Percentiles rank a stretch among this genome's conserved stretches.
Evolutionary conservation across 2,888 invertebrate species (phyloP).

Genomic region (Blastobasis adustella): DNA sequence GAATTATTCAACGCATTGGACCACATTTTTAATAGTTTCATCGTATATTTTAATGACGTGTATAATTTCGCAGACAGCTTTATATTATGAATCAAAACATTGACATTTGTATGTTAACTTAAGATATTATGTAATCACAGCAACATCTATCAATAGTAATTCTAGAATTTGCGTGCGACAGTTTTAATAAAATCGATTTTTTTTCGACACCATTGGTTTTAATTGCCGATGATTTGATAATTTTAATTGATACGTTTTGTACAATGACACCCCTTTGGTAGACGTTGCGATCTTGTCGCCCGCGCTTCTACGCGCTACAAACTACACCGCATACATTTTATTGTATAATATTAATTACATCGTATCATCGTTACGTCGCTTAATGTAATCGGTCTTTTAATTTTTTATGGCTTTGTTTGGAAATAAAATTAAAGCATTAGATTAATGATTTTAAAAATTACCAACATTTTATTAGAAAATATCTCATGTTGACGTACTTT

Average conservation of each 20-base stretch:
- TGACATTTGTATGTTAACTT: too few relatives aligned
- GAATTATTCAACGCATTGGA: slow-evolving; percentile 45
- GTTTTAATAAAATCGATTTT: too few relatives aligned
- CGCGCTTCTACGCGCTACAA: slow-evolving; percentile 6
- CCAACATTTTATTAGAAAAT: slow-evolving; percentile 13
- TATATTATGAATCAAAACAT: too few relatives aligned
- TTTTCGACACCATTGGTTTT: too few relatives aligned
- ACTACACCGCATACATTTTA: slow-evolving; percentile 28
- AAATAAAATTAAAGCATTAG: slow-evolving; percentile 24
- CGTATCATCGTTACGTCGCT: slow-evolving; percentile 31
- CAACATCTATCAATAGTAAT: too few relatives aligned
- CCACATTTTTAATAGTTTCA: slow-evolving; percentile 29
- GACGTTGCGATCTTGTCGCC: too few relatives aligned
- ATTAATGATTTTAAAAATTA: slow-evolving; percentile 11
- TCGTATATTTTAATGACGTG: slow-evolving; percentile 13
- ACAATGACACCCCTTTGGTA: background rate
- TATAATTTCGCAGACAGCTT: slow-evolving; percentile 9
- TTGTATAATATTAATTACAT: slow-evolving; percentile 25
- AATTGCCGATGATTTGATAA: too few relatives aligned
- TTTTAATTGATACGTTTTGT: slow-evolving; percentile 20
- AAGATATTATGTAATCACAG: too few relatives aligned
- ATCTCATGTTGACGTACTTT: slow-evolving; percentile 23
- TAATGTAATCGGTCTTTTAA: slow-evolving; percentile 33
- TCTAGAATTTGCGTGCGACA: too few relatives aligned
- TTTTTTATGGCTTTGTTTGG: slow-evolving; percentile 27